A percentile compares a stretch with the other conserved stretches of the same genome.
phyloP scores from a whole-genome alignment of 35 echinoderm and acorn worm species.

The Heliocidaris tuberculata region DNA sequence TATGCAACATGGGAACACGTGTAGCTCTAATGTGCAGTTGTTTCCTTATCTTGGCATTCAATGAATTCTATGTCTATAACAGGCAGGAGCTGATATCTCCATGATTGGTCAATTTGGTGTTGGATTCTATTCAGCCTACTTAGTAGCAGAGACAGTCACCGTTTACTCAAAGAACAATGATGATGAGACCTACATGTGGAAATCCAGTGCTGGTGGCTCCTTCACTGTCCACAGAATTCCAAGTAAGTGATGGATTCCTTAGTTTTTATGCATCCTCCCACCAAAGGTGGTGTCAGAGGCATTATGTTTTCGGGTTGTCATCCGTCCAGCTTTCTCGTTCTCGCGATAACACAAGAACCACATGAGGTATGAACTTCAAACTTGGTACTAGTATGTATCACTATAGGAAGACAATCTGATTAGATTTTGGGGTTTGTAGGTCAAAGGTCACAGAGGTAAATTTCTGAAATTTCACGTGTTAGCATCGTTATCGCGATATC shows the following conservation, averaged over 20 bases:
- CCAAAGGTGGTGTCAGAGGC: no score
- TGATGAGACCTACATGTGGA: slow-evolving; percentile 92
- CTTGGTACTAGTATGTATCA: no score
- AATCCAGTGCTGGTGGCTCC: slow-evolving; percentile 94
- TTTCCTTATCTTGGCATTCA: no score
- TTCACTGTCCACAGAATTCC: slow-evolving; percentile 79
- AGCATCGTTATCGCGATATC: not conserved
- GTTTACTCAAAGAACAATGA: slow-evolving; percentile 92
- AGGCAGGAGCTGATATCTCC: slow-evolving; percentile 99
- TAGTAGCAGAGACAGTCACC: slow-evolving; percentile 91
- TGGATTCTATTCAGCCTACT: slow-evolving; percentile 98
- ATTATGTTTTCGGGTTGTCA: not conserved
- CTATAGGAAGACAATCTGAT: no score
- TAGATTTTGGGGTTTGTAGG: no score
- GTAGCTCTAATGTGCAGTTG: no score
- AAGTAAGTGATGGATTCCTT: slow-evolving; percentile 62
- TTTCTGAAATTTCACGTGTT: not conserved
- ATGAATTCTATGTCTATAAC: not conserved
- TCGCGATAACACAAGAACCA: no score
- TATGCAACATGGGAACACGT: no score
- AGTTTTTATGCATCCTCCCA: no score
- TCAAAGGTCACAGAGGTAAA: no score
- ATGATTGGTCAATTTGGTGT: slow-evolving; percentile 99
- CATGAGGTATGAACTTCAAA: no score
- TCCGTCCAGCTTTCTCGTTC: no score